phyloP scores from a whole-genome alignment of 2,113 vertebrate genomes.

The Rallus limicola region DNA sequence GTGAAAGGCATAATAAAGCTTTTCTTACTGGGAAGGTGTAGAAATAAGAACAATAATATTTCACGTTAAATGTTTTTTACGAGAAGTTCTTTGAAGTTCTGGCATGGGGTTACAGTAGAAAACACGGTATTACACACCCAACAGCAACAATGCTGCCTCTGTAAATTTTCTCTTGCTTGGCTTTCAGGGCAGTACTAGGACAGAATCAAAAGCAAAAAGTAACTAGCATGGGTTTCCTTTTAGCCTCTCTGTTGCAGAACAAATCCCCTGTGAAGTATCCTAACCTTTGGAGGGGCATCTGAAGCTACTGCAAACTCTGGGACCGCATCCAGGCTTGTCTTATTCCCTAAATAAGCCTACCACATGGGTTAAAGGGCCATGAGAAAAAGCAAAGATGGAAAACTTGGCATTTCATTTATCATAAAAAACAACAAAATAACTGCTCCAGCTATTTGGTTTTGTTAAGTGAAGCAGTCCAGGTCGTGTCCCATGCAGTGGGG shows the following conservation, averaged over 20 bases:
- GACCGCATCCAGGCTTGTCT: constrained; percentile 59
- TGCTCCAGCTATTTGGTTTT: constrained; percentile 43
- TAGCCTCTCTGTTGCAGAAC: constrained; percentile 46
- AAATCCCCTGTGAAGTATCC: constrained; percentile 46
- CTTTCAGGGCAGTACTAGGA: constrained; percentile 16
- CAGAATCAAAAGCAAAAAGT: constrained; percentile 16
- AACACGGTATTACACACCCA: neutral
- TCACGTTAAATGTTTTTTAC: neutral
- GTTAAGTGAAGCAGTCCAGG: constrained; percentile 39
- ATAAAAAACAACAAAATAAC: constrained; percentile 40
- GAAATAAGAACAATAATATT: neutral
- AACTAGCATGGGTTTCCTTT: constrained; percentile 24
- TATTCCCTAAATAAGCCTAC: constrained; percentile 67
- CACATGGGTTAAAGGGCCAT: constrained; percentile 63
- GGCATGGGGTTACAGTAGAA: neutral
- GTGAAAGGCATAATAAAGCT: neutral
- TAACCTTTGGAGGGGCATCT: constrained; percentile 66
- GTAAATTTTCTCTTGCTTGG: constrained; percentile 18
- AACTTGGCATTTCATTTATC: constrained; percentile 44
- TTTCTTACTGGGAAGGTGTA: constrained; percentile 2
- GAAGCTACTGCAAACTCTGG: constrained; percentile 67
- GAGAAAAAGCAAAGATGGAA: constrained; percentile 59
- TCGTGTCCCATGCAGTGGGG: constrained; percentile 23
- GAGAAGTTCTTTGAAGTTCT: neutral
- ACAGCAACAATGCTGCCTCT: constrained; percentile 52